Percentiles rank a stretch among this genome's conserved stretches.
These are phyloP conservation scores for Coelogynopora nodosa DNA, from an alignment of 2,888 invertebrate genomes.

Conservation along the genomic window DNA sequence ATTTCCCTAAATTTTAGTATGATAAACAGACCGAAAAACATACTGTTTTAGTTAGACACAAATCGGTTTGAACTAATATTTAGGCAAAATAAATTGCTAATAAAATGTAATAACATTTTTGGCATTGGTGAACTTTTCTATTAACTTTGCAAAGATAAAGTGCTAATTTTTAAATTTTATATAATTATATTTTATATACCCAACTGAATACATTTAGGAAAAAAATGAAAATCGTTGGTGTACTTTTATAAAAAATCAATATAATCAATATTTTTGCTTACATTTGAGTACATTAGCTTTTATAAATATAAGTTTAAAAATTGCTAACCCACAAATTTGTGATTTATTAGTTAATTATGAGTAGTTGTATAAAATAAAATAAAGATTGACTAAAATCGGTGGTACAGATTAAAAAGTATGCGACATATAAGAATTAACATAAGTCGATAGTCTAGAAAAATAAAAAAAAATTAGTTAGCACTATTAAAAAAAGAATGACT, in stretches of 20 bases:
- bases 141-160: neutral
- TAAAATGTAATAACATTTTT: constrained; percentile 6
- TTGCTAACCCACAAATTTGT: constrained; percentile 18
- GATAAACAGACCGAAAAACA: too few relatives aligned
- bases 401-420: too few relatives aligned
- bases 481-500: neutral
- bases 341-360: constrained; percentile 18
- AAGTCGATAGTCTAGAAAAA: too few relatives aligned
- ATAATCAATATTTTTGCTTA: constrained; percentile 14
- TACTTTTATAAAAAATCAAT: constrained; percentile 5
- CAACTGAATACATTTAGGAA: constrained; percentile 8
- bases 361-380: constrained; percentile 23
- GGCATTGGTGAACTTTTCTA: constrained; percentile 24
- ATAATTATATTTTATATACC: neutral
- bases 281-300: neutral
- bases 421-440: neutral
- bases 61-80: neutral
- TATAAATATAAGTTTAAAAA: neutral
- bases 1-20: too few relatives aligned
- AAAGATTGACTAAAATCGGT: neutral
- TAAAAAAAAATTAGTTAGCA: neutral
- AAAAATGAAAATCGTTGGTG: neutral
- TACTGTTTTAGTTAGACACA: too few relatives aligned
- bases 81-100: constrained; percentile 1
- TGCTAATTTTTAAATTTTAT: neutral